These are phyloP conservation scores for Steinernema carpocapsae DNA, from an alignment of 2,888 invertebrate species.

Conservation along the genomic window DNA sequence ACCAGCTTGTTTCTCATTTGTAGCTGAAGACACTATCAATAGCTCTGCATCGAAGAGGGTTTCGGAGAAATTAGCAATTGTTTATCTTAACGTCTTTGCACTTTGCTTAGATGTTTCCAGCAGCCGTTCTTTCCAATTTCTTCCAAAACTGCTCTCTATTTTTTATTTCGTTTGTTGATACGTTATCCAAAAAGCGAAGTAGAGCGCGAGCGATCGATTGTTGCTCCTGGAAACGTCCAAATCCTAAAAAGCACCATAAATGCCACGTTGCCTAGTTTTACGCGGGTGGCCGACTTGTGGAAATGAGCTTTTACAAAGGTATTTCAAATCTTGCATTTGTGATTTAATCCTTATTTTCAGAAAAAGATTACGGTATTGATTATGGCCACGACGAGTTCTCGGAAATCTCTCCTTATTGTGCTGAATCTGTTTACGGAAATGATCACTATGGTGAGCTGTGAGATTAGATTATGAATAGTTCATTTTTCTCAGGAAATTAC, in stretches of 20 bases:
- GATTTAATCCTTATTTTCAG: not conserved
- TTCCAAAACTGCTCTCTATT: not conserved
- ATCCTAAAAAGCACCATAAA: not conserved
- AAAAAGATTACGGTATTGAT: constrained; percentile 3
- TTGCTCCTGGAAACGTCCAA: not conserved
- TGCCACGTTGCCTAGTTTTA: not conserved
- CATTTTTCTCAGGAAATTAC: not conserved
- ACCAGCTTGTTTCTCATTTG: too few species aligned
- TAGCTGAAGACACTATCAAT: too few species aligned
- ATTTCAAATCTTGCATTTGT: not conserved
- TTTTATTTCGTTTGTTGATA: not conserved
- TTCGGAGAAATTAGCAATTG: too few species aligned
- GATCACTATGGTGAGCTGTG: not conserved
- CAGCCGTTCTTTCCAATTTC: not conserved
- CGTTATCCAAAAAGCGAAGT: too few species aligned
- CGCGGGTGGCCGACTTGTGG: not conserved
- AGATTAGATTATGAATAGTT: not conserved
- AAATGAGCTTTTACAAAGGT: not conserved
- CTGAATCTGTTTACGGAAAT: not conserved
- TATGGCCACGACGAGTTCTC: not conserved
- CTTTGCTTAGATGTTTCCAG: not conserved
- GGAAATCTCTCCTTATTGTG: not conserved
- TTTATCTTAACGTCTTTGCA: too few species aligned
- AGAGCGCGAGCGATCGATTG: too few species aligned
- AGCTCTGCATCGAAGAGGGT: too few species aligned